Conservation (phyloP, 2,797 vertebrate genomes). For the Lepus oiostolus region DNA sequence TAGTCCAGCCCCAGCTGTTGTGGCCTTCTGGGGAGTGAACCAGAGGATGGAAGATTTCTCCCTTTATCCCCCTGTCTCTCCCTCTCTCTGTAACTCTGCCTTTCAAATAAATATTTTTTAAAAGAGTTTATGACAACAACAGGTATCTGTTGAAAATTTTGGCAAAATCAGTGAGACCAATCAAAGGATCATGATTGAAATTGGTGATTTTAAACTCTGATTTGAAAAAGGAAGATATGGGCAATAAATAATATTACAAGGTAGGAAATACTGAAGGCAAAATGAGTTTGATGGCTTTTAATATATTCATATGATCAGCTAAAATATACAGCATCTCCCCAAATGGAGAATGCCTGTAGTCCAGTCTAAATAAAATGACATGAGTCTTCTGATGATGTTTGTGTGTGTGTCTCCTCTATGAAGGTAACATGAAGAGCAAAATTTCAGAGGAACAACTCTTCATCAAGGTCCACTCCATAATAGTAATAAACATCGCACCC, state of each 20-base stretch:
- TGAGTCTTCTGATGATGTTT: background rate
- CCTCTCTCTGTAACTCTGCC: too few relatives aligned
- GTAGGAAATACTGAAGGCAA: background rate
- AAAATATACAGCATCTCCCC: background rate
- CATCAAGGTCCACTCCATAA: background rate
- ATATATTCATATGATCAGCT: background rate
- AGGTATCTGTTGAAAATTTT: background rate
- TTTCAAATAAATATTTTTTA: background rate
- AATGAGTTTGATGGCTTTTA: background rate
- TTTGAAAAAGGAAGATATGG: background rate
- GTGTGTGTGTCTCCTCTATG: background rate
- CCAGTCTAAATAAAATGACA: background rate
- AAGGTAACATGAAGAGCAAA: background rate
- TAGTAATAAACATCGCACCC: background rate
- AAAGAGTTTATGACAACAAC: background rate
- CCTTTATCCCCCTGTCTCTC: too few relatives aligned
- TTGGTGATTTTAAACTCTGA: background rate
- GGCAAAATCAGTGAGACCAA: background rate
- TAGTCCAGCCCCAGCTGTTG: too few relatives aligned
- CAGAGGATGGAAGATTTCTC: too few relatives aligned
- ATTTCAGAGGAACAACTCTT: background rate
- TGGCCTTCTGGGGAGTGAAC: too few relatives aligned
- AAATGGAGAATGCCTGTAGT: background rate
- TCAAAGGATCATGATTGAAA: background rate
- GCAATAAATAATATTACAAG: background rate